Evolutionary conservation across 2,888 invertebrate species (phyloP).

Genomic region (Minunthozetes semirufus): DNA sequence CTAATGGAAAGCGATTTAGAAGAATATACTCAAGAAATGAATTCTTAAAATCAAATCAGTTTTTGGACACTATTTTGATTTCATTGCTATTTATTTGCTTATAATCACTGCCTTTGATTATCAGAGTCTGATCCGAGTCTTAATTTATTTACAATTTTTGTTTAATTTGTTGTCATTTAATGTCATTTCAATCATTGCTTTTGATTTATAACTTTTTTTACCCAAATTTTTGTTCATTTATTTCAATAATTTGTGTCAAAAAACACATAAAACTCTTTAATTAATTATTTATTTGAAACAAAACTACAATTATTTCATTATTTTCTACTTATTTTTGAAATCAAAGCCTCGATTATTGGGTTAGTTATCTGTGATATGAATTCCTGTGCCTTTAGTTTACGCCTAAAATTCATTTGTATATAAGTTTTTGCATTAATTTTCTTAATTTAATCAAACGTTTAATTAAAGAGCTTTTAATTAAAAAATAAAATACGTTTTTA

Average conservation of each 20-base stretch:
- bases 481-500: too few species aligned
- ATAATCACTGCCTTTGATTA: neutral
- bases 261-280: neutral
- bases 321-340: neutral
- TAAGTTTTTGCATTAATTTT: too few species aligned
- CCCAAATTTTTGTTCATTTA: neutral
- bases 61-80: neutral
- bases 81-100: neutral
- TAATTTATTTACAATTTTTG: too few species aligned
- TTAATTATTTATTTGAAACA: neutral
- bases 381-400: neutral
- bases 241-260: neutral
- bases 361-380: neutral
- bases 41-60: neutral
- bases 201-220: neutral
- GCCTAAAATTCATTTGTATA: too few species aligned
- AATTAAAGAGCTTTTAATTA: too few species aligned
- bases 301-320: neutral
- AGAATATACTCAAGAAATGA: neutral
- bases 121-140: too few species aligned
- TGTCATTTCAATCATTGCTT: neutral
- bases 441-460: too few species aligned
- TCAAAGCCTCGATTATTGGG: neutral
- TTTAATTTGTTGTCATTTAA: too few species aligned
- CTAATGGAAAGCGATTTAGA: conserved; percentile 9